Conservation (phyloP, 2,113 vertebrate species). For the Myotis lucifugus region DNA sequence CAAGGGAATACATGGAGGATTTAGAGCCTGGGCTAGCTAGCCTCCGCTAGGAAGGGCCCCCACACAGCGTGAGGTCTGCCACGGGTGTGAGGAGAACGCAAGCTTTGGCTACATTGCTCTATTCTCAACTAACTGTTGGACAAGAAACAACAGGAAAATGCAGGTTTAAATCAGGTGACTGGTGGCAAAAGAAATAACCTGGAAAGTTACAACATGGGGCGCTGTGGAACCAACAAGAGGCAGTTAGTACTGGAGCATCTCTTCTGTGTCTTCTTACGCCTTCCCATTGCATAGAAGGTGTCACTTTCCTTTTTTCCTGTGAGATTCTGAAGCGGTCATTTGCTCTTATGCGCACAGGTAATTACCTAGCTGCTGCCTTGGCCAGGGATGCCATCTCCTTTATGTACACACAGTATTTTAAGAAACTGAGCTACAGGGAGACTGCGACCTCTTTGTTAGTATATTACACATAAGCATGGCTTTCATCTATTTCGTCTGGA, state of each 20-base stretch:
- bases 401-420: conserved; percentile 42
- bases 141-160: not conserved
- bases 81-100: not conserved
- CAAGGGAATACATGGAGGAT: not conserved
- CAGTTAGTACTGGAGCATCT: not conserved
- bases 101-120: not conserved
- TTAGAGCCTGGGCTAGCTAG: not conserved
- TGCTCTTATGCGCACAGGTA: conserved; percentile 33
- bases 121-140: not conserved
- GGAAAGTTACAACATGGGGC: not conserved
- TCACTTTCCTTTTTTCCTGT: conserved; percentile 35
- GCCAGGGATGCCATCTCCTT: conserved; percentile 3
- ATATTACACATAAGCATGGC: conserved; percentile 59
- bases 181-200: not conserved
- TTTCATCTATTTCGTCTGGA: conserved; percentile 66
- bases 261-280: not conserved
- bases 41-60: not conserved
- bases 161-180: not conserved
- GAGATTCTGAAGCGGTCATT: not conserved
- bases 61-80: not conserved
- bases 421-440: conserved; percentile 13
- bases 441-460: conserved; percentile 58
- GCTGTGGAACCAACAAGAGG: not conserved
- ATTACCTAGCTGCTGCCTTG: not conserved
- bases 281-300: conserved; percentile 6